Evolutionary conservation across 2,888 invertebrate genomes (phyloP).

Genomic region (Volucella zonaria): DNA sequence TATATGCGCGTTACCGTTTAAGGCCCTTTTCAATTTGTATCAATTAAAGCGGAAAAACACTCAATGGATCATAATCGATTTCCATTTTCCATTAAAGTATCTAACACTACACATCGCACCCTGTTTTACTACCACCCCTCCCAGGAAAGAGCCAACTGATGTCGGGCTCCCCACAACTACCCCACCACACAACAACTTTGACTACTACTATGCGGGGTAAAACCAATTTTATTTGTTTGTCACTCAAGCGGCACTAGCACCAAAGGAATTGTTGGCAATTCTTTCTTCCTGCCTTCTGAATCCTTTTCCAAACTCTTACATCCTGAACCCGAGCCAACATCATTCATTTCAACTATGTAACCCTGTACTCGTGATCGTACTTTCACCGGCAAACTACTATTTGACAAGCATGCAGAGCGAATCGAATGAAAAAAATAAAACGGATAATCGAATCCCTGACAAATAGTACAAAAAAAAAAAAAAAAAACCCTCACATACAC

Average conservation of each 20-base stretch:
- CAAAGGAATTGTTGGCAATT: conserved; percentile 58
- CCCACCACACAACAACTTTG: conserved; percentile 37
- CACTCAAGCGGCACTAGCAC: conserved; percentile 62
- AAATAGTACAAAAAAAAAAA: conserved; percentile 52
- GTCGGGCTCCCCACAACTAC: conserved; percentile 4
- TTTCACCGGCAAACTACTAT: conserved; percentile 55
- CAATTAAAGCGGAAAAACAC: conserved; percentile 73
- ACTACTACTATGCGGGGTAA: conserved; percentile 15
- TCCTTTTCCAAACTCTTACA: background rate
- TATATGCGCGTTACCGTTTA: conserved; percentile 40
- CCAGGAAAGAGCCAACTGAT: conserved; percentile 31
- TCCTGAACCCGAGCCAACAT: background rate
- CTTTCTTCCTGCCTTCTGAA: conserved; percentile 2
- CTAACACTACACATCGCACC: conserved; percentile 6
- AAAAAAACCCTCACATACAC: too few relatives aligned
- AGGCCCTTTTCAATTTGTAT: conserved; percentile 73
- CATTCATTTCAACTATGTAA: conserved; percentile 26
- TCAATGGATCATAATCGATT: conserved; percentile 73
- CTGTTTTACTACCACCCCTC: background rate
- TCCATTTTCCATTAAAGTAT: conserved; percentile 71
- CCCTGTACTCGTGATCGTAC: conserved; percentile 23
- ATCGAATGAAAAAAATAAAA: conserved; percentile 38
- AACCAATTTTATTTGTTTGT: conserved; percentile 64
- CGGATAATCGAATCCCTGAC: conserved; percentile 69
- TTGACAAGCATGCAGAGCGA: conserved; percentile 48